phyloP scores from a whole-genome alignment of 2,888 invertebrate genomes.

The Netelia melanura region DNA sequence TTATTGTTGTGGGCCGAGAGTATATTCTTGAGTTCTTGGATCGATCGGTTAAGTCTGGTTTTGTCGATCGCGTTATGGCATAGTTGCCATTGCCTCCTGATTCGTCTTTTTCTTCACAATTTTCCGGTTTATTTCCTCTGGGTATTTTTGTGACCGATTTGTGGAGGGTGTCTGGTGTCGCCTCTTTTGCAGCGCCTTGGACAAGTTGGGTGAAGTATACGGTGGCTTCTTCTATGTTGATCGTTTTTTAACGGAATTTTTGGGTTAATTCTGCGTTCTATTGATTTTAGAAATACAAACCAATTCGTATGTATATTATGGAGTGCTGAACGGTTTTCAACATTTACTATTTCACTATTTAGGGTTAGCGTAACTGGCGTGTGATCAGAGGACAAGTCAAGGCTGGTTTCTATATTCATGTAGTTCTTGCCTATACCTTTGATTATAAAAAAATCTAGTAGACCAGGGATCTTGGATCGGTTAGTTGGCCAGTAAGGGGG shows the following conservation, averaged over 20 bases:
- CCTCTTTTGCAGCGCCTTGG: neutral
- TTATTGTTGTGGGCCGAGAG: conserved; percentile 38
- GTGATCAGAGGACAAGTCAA: conserved; percentile 71
- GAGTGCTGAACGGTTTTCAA: conserved; percentile 59
- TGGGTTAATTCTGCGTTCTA: conserved; percentile 53
- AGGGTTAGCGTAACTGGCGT: conserved; percentile 68
- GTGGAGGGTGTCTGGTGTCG: neutral
- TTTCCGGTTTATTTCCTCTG: conserved; percentile 48
- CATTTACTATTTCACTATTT: conserved; percentile 58
- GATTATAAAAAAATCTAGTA: conserved; percentile 71
- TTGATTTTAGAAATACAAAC: conserved; percentile 44
- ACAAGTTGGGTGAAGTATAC: conserved; percentile 55
- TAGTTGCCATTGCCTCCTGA: conserved; percentile 64
- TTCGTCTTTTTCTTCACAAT: conserved; percentile 49
- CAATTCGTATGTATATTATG: conserved; percentile 63
- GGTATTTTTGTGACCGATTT: neutral
- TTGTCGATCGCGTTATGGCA: conserved; percentile 64
- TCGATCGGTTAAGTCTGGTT: conserved; percentile 57
- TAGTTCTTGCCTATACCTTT: conserved; percentile 64
- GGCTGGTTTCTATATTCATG: conserved; percentile 53
- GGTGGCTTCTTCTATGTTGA: conserved; percentile 64
- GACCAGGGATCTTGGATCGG: conserved; percentile 69
- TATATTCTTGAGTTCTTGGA: conserved; percentile 62
- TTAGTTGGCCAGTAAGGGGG: conserved; percentile 74
- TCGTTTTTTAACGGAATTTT: conserved; percentile 51